These are phyloP conservation scores for Eretmochelys imbricata DNA, from an alignment of 2,113 vertebrate genomes.

Conservation along the genomic window DNA sequence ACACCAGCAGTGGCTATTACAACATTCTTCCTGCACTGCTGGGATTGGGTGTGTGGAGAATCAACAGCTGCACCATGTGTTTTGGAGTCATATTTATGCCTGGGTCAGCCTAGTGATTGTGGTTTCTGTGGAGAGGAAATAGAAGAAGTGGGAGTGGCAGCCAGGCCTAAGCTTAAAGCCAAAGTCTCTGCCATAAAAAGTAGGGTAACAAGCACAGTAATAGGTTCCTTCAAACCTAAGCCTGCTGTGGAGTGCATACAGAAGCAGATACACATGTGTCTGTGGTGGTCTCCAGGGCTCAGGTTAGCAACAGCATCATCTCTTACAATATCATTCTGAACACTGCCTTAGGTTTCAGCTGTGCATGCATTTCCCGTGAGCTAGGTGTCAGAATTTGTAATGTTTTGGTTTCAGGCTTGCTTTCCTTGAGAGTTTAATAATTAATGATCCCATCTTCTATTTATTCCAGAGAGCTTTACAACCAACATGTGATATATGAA, in stretches of 20 bases:
- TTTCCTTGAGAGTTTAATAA: not conserved
- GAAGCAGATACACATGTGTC: not conserved
- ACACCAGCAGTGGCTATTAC: not conserved
- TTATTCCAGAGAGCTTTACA: slow-evolving; percentile 16
- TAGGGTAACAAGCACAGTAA: not conserved
- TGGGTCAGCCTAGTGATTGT: not conserved
- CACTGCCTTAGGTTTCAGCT: not conserved
- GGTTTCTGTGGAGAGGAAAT: not conserved
- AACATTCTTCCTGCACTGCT: not conserved
- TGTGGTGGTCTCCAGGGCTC: not conserved
- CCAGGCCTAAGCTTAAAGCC: not conserved
- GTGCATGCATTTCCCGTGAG: not conserved
- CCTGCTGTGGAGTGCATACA: not conserved
- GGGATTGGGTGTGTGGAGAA: not conserved
- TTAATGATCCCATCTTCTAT: not conserved
- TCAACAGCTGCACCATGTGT: not conserved
- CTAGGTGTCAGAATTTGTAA: not conserved
- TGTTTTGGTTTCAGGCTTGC: not conserved
- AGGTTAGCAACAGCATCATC: not conserved
- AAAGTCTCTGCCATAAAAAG: not conserved
- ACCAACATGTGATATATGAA: not conserved
- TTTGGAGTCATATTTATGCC: not conserved
- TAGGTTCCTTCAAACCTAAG: not conserved
- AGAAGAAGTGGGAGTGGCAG: not conserved
- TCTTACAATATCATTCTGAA: not conserved